Percentiles rank a stretch among this genome's conserved stretches.
Evolutionary conservation across 2,113 vertebrate genomes (phyloP).

Genomic region (Dascyllus trimaculatus): DNA sequence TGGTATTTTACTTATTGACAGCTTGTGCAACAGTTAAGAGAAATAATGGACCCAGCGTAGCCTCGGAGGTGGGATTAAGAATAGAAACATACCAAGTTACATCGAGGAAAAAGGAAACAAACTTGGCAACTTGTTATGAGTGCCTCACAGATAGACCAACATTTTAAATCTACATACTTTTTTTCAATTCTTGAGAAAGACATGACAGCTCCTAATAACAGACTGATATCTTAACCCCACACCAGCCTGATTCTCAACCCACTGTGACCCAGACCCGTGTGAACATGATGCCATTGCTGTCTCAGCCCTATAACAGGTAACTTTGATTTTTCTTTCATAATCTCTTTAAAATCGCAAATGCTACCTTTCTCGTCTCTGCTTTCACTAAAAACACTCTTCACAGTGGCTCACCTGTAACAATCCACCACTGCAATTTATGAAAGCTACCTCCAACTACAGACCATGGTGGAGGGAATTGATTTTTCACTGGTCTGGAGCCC

Average conservation of each 20-base stretch:
- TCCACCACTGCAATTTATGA: conserved; percentile 44
- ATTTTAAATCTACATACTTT: no score
- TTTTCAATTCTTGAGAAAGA: no score
- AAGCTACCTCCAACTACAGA: conserved; percentile 35
- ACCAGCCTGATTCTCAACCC: not conserved
- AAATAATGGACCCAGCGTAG: no score
- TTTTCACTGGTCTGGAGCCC: conserved; percentile 49
- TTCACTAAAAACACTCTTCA: conserved; percentile 31
- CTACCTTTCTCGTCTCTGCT: conserved; percentile 23
- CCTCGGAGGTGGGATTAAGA: no score
- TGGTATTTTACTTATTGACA: no score
- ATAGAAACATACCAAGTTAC: no score
- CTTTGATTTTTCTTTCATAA: conserved; percentile 16
- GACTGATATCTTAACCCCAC: not conserved
- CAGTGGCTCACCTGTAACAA: conserved; percentile 35
- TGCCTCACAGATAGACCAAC: no score
- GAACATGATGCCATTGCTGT: not conserved
- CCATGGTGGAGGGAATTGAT: conserved; percentile 55
- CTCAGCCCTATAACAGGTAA: not conserved
- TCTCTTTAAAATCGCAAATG: conserved; percentile 19
- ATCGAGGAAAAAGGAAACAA: no score
- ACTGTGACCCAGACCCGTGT: not conserved
- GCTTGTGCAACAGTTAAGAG: no score
- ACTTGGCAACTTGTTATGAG: no score
- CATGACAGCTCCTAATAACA: not conserved